Base-by-base conservation (phyloP, 2,113 vertebrate genomes). In the Nothobranchius kuhntae region DNA sequence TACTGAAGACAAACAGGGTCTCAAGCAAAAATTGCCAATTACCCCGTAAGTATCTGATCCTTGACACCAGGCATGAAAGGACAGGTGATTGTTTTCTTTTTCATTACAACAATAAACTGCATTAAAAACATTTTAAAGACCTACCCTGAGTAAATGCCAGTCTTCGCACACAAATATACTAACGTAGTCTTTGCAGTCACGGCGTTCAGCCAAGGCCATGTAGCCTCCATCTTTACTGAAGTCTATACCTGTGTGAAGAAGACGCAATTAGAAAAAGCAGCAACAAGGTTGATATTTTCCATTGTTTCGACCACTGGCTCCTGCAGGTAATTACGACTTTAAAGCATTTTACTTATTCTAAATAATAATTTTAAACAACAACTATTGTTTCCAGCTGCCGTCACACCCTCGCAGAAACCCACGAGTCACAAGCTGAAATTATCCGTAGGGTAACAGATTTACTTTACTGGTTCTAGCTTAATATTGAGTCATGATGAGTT, bases 71-170 rank as follows among this genome's bases (percentile, higher is more conserved):
- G 9, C 38, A 40, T 7, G 9, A 40, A 2, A 40, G 30, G 1
- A 4, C 30, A 30, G 30, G 30, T 30, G 3, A 30, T 30, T 30
- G 30, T 30, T 30, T 30, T 30, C 30, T 30, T 30, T 30, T 30
- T 30, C 2, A 8, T 40, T 40, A 40, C 3, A 40, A 40, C 38
- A 40, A 8, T 8, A 40, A 40, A 9, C 4, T 40, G 4, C 38
- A 40, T 40, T 40, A 30, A 53, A 13, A 60, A 50, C 9, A 40
- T 12, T 12, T 45, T 5, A 14, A 0, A 6, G 2, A 52, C 94
- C 92, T 67, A 99, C 97, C 89, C 96, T 91, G 38, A 99, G 91
- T n/a, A 99, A 94, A 91, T 98, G 96, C 97, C 97, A 98, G 90
- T 96, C 94, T 0, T 92, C 95, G 83, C 98, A 99, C 5, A 98